Evolutionary conservation across 2,888 invertebrate genomes (phyloP).

Genomic region (Troides oblongomaculatus): DNA sequence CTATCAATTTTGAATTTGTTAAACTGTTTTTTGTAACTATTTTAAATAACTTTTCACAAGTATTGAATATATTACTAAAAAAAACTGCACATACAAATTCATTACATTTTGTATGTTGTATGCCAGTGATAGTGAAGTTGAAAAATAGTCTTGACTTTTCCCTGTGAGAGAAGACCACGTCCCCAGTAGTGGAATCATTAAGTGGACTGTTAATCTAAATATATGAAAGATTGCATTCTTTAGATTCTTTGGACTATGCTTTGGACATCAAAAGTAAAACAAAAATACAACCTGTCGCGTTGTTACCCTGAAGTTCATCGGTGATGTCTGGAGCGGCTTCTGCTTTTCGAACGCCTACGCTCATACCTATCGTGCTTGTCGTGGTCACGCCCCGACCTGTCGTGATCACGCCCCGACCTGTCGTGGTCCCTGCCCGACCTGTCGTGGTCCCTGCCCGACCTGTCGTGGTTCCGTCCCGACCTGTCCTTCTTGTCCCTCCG

Average conservation of each 20-base stretch:
- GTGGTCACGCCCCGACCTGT: constrained; percentile 38
- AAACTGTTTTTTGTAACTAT: too few species aligned
- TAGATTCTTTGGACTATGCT: background rate
- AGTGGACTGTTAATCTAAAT: too few species aligned
- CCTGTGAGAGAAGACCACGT: too few species aligned
- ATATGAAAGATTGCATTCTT: too few species aligned
- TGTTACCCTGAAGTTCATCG: constrained; percentile 72
- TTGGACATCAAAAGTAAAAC: constrained; percentile 31
- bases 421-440: constrained; percentile 37
- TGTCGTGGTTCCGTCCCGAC: constrained; percentile 44
- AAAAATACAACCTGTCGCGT: constrained; percentile 68
- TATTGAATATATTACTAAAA: too few species aligned
- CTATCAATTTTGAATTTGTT: too few species aligned
- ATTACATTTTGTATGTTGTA: too few species aligned
- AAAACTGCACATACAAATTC: too few species aligned
- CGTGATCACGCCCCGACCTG: constrained; percentile 46
- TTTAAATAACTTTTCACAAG: too few species aligned
- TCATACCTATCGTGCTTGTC: constrained; percentile 64
- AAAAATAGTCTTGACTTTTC: too few species aligned
- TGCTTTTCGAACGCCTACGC: constrained; percentile 64
- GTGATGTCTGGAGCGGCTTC: constrained; percentile 62
- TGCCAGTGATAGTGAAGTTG: too few species aligned
- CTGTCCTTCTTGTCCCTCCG: constrained; percentile 51
- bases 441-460: constrained; percentile 39
- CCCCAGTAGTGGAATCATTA: too few species aligned